phyloP scores from a whole-genome alignment of 2,888 invertebrate genomes.

The Slavum lentiscoides region DNA sequence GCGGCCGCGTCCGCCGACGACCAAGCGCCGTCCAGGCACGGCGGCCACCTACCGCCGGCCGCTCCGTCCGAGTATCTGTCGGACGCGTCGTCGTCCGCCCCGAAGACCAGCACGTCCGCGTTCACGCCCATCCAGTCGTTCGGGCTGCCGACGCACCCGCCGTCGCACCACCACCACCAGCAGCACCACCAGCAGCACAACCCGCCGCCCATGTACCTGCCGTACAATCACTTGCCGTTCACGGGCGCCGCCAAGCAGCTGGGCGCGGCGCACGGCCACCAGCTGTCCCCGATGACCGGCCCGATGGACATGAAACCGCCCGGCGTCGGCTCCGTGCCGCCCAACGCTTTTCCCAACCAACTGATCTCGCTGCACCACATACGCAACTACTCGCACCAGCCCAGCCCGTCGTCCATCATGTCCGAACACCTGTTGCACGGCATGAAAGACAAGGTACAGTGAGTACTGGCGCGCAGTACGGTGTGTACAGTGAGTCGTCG shows the following conservation, averaged over 20 bases:
- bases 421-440: constrained; percentile 58
- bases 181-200: constrained; percentile 63
- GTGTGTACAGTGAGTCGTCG: too few species aligned
- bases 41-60: constrained; percentile 63
- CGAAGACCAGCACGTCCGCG: constrained; percentile 68
- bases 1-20: constrained; percentile 58
- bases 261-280: constrained; percentile 77
- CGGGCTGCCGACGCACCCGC: constrained; percentile 63
- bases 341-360: constrained; percentile 84
- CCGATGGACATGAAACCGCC: constrained; percentile 60
- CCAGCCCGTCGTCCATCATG: constrained; percentile 64
- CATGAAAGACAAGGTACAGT: constrained; percentile 57
- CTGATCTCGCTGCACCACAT: constrained; percentile 95
- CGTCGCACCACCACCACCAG: constrained; percentile 66
- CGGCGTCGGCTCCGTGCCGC: constrained; percentile 66
- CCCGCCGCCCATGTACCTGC: constrained; percentile 66
- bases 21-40: background rate
- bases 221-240: constrained; percentile 89
- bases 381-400: constrained; percentile 92
- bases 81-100: constrained; percentile 60
- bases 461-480: background rate
- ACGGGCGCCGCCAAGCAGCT: constrained; percentile 65
- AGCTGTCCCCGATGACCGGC: constrained; percentile 56
- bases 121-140: constrained; percentile 93
- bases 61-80: constrained; percentile 58